Percentiles rank a stretch among this genome's conserved stretches.
Conservation (phyloP, 53 echinoderm and acorn worm species). For the Paelopatides confundens region DNA sequence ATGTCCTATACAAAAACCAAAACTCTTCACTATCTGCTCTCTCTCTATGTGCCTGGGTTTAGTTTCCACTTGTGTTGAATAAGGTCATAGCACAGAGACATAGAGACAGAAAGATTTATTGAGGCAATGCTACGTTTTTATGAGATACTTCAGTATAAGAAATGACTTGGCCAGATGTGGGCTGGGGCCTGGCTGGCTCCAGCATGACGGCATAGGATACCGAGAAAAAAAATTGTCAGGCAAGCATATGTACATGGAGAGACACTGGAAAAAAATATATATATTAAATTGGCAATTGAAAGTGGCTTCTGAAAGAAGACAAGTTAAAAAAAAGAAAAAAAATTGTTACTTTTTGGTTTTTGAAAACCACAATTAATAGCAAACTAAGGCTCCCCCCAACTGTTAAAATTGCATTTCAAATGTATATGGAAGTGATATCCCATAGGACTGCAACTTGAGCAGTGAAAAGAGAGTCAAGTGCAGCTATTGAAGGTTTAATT, state of each 20-base stretch:
- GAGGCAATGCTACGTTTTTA: slow-evolving; percentile 37
- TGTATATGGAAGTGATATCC: neutral
- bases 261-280: no score
- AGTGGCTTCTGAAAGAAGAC: no score
- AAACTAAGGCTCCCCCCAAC: neutral
- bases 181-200: slow-evolving; percentile 44
- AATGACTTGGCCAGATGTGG: slow-evolving; percentile 49
- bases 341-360: no score
- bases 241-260: neutral
- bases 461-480: neutral
- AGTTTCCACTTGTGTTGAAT: neutral
- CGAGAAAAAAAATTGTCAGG: neutral
- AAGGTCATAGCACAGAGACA: slow-evolving; percentile 18
- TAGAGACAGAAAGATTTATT: slow-evolving; percentile 29
- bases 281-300: no score
- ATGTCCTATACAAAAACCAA: neutral
- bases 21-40: neutral
- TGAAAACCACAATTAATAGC: no score
- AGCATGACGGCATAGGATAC: slow-evolving; percentile 26
- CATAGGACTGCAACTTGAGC: neutral
- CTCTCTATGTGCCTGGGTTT: neutral
- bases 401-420: neutral
- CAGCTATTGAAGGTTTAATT: neutral
- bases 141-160: neutral
- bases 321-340: no score